Evolutionary conservation across 2,797 vertebrate species (phyloP).

Genomic region (Crax fasciolata): DNA sequence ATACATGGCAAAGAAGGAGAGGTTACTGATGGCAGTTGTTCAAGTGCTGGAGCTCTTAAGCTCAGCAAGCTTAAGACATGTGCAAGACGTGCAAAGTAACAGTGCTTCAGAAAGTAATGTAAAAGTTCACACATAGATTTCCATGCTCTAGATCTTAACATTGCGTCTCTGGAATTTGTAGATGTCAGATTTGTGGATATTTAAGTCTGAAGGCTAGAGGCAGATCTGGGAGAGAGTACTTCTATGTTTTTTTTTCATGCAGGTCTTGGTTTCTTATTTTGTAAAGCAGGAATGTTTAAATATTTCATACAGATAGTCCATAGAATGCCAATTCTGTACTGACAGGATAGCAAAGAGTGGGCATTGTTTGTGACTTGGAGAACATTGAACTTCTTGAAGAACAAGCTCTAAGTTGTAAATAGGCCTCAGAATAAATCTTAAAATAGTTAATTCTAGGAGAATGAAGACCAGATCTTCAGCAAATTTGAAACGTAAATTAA

Average conservation of each 20-base stretch:
- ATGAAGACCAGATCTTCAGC: neutral
- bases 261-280: neutral
- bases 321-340: neutral
- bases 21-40: neutral
- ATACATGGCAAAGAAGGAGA: neutral
- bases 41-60: neutral
- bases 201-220: neutral
- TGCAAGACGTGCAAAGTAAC: neutral
- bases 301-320: neutral
- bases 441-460: neutral
- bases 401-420: neutral
- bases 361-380: neutral
- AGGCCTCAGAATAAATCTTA: neutral
- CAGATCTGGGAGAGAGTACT: neutral
- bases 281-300: neutral
- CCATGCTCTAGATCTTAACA: neutral
- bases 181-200: neutral
- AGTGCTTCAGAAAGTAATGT: neutral
- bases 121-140: neutral
- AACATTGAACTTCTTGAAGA: neutral
- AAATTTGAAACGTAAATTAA: constrained; percentile 20
- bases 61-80: neutral
- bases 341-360: neutral
- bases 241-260: neutral
- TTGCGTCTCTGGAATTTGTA: neutral